Conservation (phyloP, 2,113 vertebrate genomes). For the Sisor rabdophorus region DNA sequence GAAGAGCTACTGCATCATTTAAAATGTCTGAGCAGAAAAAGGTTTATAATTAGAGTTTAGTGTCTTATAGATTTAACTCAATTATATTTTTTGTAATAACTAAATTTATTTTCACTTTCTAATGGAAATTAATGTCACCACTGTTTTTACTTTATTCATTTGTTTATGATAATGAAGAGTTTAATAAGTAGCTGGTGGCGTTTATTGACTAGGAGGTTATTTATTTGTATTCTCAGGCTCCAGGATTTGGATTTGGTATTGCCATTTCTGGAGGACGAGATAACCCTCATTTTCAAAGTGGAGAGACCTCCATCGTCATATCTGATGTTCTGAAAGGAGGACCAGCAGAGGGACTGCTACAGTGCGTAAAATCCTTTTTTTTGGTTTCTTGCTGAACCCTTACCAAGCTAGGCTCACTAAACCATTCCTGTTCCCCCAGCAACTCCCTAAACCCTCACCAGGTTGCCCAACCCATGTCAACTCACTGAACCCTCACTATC, state of each 20-base stretch:
- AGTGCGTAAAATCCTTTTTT: conserved; percentile 72
- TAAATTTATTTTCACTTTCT: too few species aligned
- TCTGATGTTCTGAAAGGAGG: conserved; percentile 98
- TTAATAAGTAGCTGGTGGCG: too few species aligned
- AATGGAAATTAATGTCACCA: too few species aligned
- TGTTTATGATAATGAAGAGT: too few species aligned
- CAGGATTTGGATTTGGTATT: conserved; percentile 97
- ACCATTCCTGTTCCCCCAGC: background rate
- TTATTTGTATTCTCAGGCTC: conserved; percentile 69
- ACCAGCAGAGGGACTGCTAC: conserved; percentile 89
- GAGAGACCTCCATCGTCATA: conserved; percentile 97
- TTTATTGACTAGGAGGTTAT: too few species aligned
- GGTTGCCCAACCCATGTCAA: too few species aligned
- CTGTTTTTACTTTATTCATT: too few species aligned
- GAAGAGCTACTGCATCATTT: background rate
- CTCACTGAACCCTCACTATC: too few species aligned
- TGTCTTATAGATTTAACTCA: background rate
- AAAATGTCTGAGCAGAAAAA: background rate
- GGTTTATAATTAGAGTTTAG: background rate
- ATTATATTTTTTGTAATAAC: too few species aligned
- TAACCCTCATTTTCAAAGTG: conserved; percentile 98
- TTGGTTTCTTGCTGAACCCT: too few species aligned
- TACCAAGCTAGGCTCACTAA: too few species aligned
- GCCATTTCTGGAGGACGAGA: conserved; percentile 97
- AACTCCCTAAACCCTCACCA: background rate